These are phyloP conservation scores for Sialia sialis DNA, from an alignment of 2,113 vertebrate genomes.

Conservation along the genomic window DNA sequence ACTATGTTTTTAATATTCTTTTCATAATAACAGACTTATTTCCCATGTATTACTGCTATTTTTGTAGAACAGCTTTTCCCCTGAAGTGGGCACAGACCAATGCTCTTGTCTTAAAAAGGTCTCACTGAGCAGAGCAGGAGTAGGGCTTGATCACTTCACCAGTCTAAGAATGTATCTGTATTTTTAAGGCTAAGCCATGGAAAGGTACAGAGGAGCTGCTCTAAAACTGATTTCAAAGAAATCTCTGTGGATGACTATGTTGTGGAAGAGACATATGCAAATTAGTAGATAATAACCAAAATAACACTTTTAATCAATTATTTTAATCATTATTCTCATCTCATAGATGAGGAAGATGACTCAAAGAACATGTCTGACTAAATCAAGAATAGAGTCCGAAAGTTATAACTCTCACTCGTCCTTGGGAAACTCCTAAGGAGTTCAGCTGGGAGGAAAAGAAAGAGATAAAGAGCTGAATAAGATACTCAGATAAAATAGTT, in stretches of 20 bases:
- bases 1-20: background rate
- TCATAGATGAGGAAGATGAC: background rate
- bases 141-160: background rate
- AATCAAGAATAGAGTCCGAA: background rate
- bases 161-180: background rate
- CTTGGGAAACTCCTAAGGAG: background rate
- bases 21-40: background rate
- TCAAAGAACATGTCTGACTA: background rate
- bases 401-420: background rate
- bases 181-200: background rate
- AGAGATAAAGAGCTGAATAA: background rate
- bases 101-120: background rate
- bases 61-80: background rate
- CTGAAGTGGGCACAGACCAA: background rate
- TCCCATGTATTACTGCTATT: background rate
- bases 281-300: background rate
- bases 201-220: background rate
- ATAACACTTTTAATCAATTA: background rate
- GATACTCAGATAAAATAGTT: background rate
- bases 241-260: background rate
- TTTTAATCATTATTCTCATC: background rate
- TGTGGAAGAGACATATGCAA: background rate
- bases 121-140: background rate
- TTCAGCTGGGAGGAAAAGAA: background rate
- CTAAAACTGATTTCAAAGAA: background rate